Conservation (phyloP, 30 jellyfish, hydroid and myxozoan species). For the Cassiopea xamachana region DNA sequence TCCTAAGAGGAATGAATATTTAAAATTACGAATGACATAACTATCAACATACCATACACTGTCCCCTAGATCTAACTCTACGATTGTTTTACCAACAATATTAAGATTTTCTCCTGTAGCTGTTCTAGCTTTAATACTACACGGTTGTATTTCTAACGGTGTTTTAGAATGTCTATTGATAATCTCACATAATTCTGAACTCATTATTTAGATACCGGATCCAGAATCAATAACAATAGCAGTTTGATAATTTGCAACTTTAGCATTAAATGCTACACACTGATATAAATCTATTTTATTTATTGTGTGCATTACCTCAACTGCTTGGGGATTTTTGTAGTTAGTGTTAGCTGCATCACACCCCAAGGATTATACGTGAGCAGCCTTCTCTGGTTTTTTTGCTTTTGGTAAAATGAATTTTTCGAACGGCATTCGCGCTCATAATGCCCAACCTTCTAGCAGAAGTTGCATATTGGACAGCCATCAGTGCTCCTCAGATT, state of each 20-base stretch:
- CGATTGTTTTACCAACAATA: slow-evolving; percentile 2
- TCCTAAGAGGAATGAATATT: slow-evolving; percentile 6
- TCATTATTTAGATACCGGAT: slow-evolving; percentile 23
- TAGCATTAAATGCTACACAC: slow-evolving; percentile 22
- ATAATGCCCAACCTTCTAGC: slow-evolving; percentile 10
- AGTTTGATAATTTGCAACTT: not conserved
- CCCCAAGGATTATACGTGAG: slow-evolving; percentile 22
- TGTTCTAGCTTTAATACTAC: not conserved
- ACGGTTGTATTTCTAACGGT: not conserved
- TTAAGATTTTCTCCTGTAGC: slow-evolving; percentile 24
- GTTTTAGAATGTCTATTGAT: not conserved
- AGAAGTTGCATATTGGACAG: slow-evolving; percentile 12
- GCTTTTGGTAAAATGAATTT: not conserved
- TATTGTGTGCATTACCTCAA: not conserved
- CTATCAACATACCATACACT: slow-evolving; percentile 15
- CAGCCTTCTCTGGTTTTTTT: slow-evolving; percentile 43
- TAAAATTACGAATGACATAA: slow-evolving; percentile 8
- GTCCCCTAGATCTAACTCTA: not conserved
- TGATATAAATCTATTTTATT: not conserved
- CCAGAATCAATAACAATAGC: slow-evolving; percentile 38
- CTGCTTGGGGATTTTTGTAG: slow-evolving; percentile 8
- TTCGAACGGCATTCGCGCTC: not conserved
- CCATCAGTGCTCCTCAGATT: slow-evolving; percentile 42
- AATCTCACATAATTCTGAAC: not conserved
- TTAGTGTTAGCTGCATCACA: slow-evolving; percentile 39